Evolutionary conservation across 2,888 invertebrate species (phyloP).

Genomic region (Drosophila multiciliata): DNA sequence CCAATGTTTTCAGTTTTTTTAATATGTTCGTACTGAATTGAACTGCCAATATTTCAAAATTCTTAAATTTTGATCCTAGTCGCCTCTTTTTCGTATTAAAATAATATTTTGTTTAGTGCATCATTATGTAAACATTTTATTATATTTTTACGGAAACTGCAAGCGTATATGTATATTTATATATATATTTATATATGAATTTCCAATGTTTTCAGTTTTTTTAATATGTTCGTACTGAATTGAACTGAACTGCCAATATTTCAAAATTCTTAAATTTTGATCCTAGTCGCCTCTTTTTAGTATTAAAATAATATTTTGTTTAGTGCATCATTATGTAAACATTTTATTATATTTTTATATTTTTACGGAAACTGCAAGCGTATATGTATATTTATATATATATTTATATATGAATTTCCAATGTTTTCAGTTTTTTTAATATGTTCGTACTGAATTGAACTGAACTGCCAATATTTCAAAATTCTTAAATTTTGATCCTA

Average conservation of each 20-base stretch:
- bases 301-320: constrained; percentile 20
- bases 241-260: not conserved
- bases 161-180: constrained; percentile 5
- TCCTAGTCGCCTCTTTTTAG: not conserved
- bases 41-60: not conserved
- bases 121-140: constrained; percentile 62
- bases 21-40: constrained; percentile 4
- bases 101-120: constrained; percentile 28
- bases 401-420: constrained; percentile 9
- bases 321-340: constrained; percentile 58
- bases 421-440: constrained; percentile 16
- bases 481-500: not conserved
- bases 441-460: constrained; percentile 4
- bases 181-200: constrained; percentile 5
- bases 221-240: constrained; percentile 13
- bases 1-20: constrained; percentile 18
- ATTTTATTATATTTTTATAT: constrained; percentile 39
- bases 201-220: constrained; percentile 21
- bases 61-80: not conserved
- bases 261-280: not conserved
- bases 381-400: not conserved
- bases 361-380: constrained; percentile 2
- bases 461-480: not conserved
- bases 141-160: constrained; percentile 9
- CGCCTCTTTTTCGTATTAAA: not conserved